Evolutionary conservation across 2,888 invertebrate species (phyloP).

Genomic region (Drosophila monieri): DNA sequence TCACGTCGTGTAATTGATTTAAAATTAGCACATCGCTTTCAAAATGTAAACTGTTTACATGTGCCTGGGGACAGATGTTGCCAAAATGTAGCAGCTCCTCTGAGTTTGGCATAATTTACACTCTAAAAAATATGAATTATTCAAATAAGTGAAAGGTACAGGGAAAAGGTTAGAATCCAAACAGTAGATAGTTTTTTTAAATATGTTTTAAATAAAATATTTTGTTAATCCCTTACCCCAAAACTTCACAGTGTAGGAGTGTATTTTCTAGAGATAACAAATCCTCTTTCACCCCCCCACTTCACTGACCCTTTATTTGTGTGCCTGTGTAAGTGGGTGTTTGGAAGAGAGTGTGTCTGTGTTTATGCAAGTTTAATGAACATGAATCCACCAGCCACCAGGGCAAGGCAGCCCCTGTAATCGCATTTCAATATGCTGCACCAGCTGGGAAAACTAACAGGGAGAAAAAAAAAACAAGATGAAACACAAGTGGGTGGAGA

Average conservation of each 20-base stretch:
- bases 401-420: conserved; percentile 63
- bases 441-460: conserved; percentile 33
- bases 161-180: no score
- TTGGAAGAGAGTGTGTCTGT: conserved; percentile 29
- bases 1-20: conserved; percentile 75
- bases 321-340: conserved; percentile 22
- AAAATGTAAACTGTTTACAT: conserved; percentile 77
- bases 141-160: not conserved
- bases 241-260: not conserved
- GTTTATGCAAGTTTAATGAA: conserved; percentile 77
- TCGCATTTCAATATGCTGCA: conserved; percentile 75
- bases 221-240: not conserved
- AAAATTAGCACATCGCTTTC: conserved; percentile 75
- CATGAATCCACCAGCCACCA: conserved; percentile 57
- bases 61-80: conserved; percentile 66
- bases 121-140: not conserved
- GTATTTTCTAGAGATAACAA: conserved; percentile 2
- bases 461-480: conserved; percentile 1
- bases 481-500: conserved; percentile 12
- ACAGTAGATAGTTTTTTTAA: no score
- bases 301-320: conserved; percentile 7
- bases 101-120: conserved; percentile 6
- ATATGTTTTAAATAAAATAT: not conserved
- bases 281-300: not conserved
- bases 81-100: conserved; percentile 13